Base-by-base conservation (phyloP, 1,140 invertebrate species). In the Phocides pigmalion region DNA sequence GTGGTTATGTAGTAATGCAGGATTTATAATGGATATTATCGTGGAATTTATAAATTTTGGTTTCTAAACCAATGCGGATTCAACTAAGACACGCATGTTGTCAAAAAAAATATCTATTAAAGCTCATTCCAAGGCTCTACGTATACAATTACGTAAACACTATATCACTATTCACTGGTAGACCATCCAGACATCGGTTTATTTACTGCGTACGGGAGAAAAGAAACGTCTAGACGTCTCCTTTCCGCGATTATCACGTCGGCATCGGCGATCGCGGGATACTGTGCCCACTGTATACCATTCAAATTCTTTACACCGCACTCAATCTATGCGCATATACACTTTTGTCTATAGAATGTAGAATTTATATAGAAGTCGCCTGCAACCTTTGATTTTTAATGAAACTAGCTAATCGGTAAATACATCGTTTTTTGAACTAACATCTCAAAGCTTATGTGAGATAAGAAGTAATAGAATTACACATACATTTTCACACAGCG, bases 221-320 rank as follows among this genome's bases (percentile, higher is more conserved):
- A 84, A 82, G 80, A 79, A 84, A 84, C 81, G 78, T 83, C 75
- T 70, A 78, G 74, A 79, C 63, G 77, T 81, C 76, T 70, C 70
- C 65, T 62, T 63, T 53, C 49, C 67, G 69, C 75, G 83, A 84
- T 84, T 83, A 86, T 85, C 79, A 78, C 74, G 77, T 73, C 63
- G 49, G 66, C 42, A 82, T 82, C 72, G 70, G 72, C 74, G 70
- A 75, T 76, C 49, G 68, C 44, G 53, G 74, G 68, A 76, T 72
- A 76, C 67, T 68, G 63, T 51, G 71, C 70, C 73, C 71, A 76
- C 69, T 63, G 68, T 76, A 64, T 61, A 68, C 71, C 68, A 79
- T 79, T 79, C 73, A 79, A 73, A 79, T 79, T 71, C 68, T 69
- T 59, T 64, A 65, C 64, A 56, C 47, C 22, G 56, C 19, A 37